Base-by-base conservation (phyloP, 1,140 invertebrate species). In the Neodiprion pinetum region DNA sequence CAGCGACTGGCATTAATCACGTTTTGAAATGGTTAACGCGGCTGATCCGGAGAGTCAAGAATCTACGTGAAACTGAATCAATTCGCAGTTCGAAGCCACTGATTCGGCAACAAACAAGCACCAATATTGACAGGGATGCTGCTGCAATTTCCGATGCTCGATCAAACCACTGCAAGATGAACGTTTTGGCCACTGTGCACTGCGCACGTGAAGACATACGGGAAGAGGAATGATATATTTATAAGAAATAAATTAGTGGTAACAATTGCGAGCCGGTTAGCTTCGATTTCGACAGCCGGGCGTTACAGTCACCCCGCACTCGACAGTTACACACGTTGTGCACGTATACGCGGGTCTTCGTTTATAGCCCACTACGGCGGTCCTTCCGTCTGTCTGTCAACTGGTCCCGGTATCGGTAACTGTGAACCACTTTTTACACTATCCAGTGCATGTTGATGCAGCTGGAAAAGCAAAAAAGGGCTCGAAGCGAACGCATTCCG, bases 351-450 rank as follows among this genome's bases (percentile, higher is more conserved):
- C 5, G 11, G 53, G 53, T 5, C 11, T 61, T 17, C 11, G 11
- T 61, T 61, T 61, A 17, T 61, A 17, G 53, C 53, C 28, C 53
- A 61, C 53, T 12, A 61, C 53, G 53, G 4, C 53, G 53, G 53
- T 61, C 53, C 9, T 61, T 61, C 53, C 53, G 53, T 61, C 53
- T 61, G 5, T 61, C n/a, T 17, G 53, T 61, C 9, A 61, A 61
- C 53, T 61, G 11, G 40, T 69, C 67, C 67, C 17, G 9, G 67
- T 69, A 69, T 69, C 67, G 67, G 67, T 69, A 69, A 69, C 67
- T 69, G 67, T 69, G 67, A 69, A 69, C 67, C 67, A 69, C 67
- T 69, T 69, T 69, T 69, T 69, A 69, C 40, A 47, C 3, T 21
- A 69, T 11, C 21, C 40, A 4, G 67, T 69, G 67, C 67, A 69